Base-by-base conservation (phyloP, 2,888 invertebrate species). In the Tridacna crocea region DNA sequence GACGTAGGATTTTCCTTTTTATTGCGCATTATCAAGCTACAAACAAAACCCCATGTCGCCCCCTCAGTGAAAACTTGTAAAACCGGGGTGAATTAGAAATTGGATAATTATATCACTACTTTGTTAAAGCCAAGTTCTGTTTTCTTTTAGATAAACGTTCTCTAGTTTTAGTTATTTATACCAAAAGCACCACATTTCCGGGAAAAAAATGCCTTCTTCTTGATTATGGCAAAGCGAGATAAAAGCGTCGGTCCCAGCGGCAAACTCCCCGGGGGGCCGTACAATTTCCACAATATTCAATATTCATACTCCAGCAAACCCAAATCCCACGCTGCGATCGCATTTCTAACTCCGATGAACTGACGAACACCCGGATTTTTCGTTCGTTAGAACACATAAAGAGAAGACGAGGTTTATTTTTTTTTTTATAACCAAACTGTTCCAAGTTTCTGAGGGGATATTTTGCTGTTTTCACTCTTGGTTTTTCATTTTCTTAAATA, bases 261-360 rank as follows among this genome's bases (percentile, higher is more conserved):
- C 79, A 75, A 75, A 61, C 80, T 84, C 90, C 89, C 91, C 77
- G 79, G 87, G 91, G 92, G 88, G 88, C 87, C 75, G 82, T 87
- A 85, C 89, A 89, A 88, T 88, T 89, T 88, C 83, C 84, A 88
- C 89, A 90, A 91, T 83, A 87, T 91, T 90, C 90, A 92, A 92
- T 92, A 91, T 90, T 90, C 89, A 91, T 90, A 88, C 88, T 83
- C 85, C 88, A 89, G 88, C 90, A 89, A 88, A 90, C 89, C 75
- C 79, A 68, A 80, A 80, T 80, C 88, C 84, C 90, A 84, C 89
- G 90, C 88, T 87, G 90, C 75, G 90, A 79, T 87, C 79, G 75
- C 84, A 85, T 89, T 87, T 84, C 89, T 78, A 72, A 83, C 47
- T 70, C 22, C 8, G 70, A 51, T 66, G 75, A 75, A 80, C 76